Conservation (phyloP, 2,888 invertebrate species). For the Biston betularia region DNA sequence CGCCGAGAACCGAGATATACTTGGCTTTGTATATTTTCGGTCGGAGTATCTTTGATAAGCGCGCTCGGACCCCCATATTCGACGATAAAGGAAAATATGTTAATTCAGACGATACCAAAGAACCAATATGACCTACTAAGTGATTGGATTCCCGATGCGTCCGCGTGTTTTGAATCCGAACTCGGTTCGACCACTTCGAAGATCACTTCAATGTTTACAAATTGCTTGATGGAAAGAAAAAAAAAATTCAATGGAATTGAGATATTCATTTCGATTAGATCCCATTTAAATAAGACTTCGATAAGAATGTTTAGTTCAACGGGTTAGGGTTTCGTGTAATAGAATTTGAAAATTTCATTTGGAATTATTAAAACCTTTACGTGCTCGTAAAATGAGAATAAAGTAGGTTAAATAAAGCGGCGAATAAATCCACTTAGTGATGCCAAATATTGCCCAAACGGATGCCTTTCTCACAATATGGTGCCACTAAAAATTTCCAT, state of each 20-base stretch:
- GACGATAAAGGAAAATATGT: conserved; percentile 84
- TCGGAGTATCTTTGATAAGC: conserved; percentile 79
- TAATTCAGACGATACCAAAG: conserved; percentile 76
- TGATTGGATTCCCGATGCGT: conserved; percentile 80
- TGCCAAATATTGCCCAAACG: conserved; percentile 79
- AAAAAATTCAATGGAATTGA: conserved; percentile 68
- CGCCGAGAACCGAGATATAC: conserved; percentile 60
- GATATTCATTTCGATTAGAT: conserved; percentile 65
- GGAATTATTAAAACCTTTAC: conserved; percentile 54
- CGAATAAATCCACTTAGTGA: conserved; percentile 76
- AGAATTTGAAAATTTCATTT: conserved; percentile 50
- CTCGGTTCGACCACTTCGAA: conserved; percentile 58
- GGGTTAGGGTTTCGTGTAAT: conserved; percentile 40
- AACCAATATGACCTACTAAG: conserved; percentile 83
- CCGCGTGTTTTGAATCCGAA: conserved; percentile 80
- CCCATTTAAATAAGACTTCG: conserved; percentile 60
- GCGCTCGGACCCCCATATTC: conserved; percentile 74
- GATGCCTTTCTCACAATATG: conserved; percentile 82
- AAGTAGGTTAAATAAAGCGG: conserved; percentile 73
- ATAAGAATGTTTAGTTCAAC: conserved; percentile 45
- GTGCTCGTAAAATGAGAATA: conserved; percentile 57
- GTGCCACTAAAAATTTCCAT: conserved; percentile 82
- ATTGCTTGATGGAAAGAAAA: conserved; percentile 67
- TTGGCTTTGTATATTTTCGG: conserved; percentile 77
- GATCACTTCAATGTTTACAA: conserved; percentile 80